Conservation (phyloP, 2,113 vertebrate genomes). For the Mormyrus lacerda region DNA sequence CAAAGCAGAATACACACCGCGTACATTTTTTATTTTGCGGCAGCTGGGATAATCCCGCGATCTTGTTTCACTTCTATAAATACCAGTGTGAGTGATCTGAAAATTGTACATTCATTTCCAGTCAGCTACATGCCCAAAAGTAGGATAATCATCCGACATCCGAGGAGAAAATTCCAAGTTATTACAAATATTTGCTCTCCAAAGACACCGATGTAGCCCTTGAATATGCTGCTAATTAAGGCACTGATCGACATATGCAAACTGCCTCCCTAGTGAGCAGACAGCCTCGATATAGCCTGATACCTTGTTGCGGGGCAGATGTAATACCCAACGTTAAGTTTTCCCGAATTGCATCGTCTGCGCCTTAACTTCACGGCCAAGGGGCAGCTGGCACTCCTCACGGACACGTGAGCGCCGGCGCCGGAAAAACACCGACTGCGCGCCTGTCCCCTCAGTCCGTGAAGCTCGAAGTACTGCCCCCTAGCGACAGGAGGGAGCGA, state of each 20-base stretch:
- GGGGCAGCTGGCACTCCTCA: neutral
- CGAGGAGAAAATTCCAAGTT: neutral
- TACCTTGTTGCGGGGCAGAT: neutral
- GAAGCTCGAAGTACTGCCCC: neutral
- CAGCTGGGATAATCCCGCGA: neutral
- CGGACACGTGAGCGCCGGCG: neutral
- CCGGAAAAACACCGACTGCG: neutral
- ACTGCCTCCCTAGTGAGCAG: neutral
- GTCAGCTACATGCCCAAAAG: neutral
- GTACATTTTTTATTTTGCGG: neutral
- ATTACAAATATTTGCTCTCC: neutral
- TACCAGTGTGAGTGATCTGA: neutral
- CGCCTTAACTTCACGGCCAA: neutral
- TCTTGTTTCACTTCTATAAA: neutral
- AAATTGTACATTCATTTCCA: neutral
- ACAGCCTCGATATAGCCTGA: neutral
- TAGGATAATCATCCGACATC: neutral
- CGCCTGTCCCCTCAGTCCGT: neutral
- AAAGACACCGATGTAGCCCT: neutral
- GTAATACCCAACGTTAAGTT: neutral
- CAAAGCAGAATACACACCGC: neutral
- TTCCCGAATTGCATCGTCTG: neutral
- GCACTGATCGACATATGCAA: neutral
- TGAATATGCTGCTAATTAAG: neutral
- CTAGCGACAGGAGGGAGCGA: neutral